These are phyloP conservation scores for Venusia cambrica DNA, from an alignment of 2,888 invertebrate genomes.

Conservation along the genomic window DNA sequence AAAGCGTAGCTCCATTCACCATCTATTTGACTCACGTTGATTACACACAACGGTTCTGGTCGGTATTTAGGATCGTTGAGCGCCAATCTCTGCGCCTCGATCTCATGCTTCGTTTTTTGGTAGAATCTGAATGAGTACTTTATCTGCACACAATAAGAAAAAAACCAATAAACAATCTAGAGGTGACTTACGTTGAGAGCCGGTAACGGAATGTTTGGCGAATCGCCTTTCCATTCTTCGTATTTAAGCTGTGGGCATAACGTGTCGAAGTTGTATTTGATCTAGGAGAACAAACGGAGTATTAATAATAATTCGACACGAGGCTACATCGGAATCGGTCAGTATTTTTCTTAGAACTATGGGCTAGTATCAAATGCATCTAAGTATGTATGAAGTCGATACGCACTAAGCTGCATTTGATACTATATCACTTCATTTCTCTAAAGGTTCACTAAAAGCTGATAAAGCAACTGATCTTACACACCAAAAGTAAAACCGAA, in stretches of 20 bases:
- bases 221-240: slow-evolving; percentile 72
- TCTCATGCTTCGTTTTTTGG: slow-evolving; percentile 81
- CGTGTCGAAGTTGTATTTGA: slow-evolving; percentile 87
- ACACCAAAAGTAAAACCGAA: too few species aligned
- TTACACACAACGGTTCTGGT: slow-evolving; percentile 83
- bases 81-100: slow-evolving; percentile 78
- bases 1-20: slow-evolving; percentile 37
- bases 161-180: slow-evolving; percentile 21
- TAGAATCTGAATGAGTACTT: slow-evolving; percentile 85
- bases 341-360: too few species aligned
- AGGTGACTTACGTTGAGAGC: slow-evolving; percentile 90
- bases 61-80: slow-evolving; percentile 82
- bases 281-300: slow-evolving; percentile 64
- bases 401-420: too few species aligned
- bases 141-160: slow-evolving; percentile 76
- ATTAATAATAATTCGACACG: too few species aligned
- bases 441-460: too few species aligned
- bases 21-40: slow-evolving; percentile 82
- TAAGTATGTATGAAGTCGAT: too few species aligned
- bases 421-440: too few species aligned
- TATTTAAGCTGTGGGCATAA: slow-evolving; percentile 84
- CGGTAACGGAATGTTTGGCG: slow-evolving; percentile 85
- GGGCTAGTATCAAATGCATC: too few species aligned
- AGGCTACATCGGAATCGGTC: too few species aligned
- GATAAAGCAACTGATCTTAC: too few species aligned